Evolutionary conservation across 2,113 vertebrate genomes (phyloP).

Genomic region (Myotis brandtii): DNA sequence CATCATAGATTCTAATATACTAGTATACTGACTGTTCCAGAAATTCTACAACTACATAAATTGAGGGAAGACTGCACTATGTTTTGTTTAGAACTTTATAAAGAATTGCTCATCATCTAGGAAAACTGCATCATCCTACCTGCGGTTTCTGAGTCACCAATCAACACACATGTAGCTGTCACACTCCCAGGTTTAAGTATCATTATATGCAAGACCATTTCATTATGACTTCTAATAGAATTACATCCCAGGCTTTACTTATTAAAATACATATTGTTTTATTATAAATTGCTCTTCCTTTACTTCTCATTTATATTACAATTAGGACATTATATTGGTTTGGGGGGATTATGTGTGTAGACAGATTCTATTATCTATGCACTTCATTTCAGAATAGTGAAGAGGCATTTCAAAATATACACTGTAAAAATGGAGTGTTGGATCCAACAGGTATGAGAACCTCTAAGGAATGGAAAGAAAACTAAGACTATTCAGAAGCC

Average conservation of each 20-base stretch:
- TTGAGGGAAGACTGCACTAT: neutral
- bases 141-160: conserved; percentile 41
- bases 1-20: conserved; percentile 12
- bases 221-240: neutral
- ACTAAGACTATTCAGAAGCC: conserved; percentile 38
- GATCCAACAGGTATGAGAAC: conserved; percentile 21
- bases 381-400: conserved; percentile 55
- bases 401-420: conserved; percentile 24
- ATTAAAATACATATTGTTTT: conserved; percentile 2
- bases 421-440: conserved; percentile 31
- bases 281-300: conserved; percentile 45
- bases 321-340: neutral
- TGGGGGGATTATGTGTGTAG: neutral
- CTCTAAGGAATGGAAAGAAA: conserved; percentile 27
- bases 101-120: conserved; percentile 50
- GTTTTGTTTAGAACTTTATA: conserved; percentile 60
- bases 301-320: conserved; percentile 42
- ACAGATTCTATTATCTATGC: conserved; percentile 41
- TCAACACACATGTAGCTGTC: neutral
- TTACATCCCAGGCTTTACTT: conserved; percentile 51
- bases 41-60: conserved; percentile 37
- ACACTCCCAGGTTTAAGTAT: neutral
- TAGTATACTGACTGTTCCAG: neutral
- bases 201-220: conserved; percentile 34
- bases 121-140: neutral